These are phyloP conservation scores for Eilema sororculum DNA, from an alignment of 2,888 invertebrate species.

Conservation along the genomic window DNA sequence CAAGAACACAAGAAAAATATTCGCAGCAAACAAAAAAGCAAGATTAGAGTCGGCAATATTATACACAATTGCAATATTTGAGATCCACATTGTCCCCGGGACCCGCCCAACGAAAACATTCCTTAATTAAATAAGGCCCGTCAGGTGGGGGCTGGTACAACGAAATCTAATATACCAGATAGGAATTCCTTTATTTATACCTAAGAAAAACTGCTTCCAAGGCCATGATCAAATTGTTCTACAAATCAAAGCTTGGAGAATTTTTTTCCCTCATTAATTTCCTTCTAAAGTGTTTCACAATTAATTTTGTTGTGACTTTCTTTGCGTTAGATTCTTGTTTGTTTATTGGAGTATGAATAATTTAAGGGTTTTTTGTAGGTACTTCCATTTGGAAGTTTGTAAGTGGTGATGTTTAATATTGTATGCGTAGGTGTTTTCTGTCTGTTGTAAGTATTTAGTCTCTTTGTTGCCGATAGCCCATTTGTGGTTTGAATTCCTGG, in stretches of 20 bases:
- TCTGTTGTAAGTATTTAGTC: not conserved
- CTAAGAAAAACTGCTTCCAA: constrained; percentile 41
- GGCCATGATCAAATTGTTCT: constrained; percentile 48
- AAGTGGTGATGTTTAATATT: not conserved
- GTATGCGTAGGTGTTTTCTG: not conserved
- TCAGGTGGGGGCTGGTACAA: constrained; percentile 68
- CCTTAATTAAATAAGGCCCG: constrained; percentile 76
- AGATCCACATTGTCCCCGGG: constrained; percentile 55
- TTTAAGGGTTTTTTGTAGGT: constrained; percentile 24
- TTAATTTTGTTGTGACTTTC: constrained; percentile 52
- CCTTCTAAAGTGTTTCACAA: constrained; percentile 50
- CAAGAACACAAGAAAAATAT: constrained; percentile 46
- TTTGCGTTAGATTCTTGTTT: constrained; percentile 45
- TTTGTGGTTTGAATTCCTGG: not conserved
- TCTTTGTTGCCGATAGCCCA: not conserved
- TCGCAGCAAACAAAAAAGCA: constrained; percentile 44
- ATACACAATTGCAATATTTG: constrained; percentile 65
- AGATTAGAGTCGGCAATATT: constrained; percentile 55
- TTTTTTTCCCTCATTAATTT: constrained; percentile 52
- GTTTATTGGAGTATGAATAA: constrained; percentile 35
- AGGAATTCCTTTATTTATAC: constrained; percentile 67
- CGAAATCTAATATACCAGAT: constrained; percentile 72
- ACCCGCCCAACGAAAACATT: constrained; percentile 66
- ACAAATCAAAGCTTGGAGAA: constrained; percentile 49
- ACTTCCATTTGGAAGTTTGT: constrained; percentile 15